phyloP scores from a whole-genome alignment of 2,113 vertebrate genomes.

The Zosterops japonicus region DNA sequence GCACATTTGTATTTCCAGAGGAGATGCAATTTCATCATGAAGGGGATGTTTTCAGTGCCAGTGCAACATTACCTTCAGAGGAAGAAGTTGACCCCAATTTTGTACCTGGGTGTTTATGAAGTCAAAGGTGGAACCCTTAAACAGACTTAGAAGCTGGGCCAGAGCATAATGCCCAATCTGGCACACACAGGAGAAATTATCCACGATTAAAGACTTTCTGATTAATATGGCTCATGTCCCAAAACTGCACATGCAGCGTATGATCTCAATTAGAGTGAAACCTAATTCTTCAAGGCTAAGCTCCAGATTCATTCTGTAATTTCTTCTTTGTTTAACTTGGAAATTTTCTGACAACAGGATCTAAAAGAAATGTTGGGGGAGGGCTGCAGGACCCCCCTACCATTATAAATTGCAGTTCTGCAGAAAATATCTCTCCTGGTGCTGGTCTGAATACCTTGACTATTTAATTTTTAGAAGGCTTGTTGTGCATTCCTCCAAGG shows the following conservation, averaged over 20 bases:
- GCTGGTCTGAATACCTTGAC: slow-evolving; percentile 41
- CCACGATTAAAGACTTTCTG: slow-evolving; percentile 84
- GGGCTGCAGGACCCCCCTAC: not conserved
- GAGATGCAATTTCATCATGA: slow-evolving; percentile 83
- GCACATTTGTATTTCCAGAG: slow-evolving; percentile 72
- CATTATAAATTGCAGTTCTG: slow-evolving; percentile 64
- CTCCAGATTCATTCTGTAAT: slow-evolving; percentile 78
- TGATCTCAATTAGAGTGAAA: slow-evolving; percentile 91
- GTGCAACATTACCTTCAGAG: slow-evolving; percentile 51
- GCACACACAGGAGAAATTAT: slow-evolving; percentile 78
- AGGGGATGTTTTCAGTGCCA: slow-evolving; percentile 61
- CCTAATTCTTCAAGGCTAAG: slow-evolving; percentile 81
- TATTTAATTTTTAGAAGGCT: slow-evolving; percentile 43
- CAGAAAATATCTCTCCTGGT: slow-evolving; percentile 56
- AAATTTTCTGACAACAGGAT: slow-evolving; percentile 78
- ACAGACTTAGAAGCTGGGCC: slow-evolving; percentile 73
- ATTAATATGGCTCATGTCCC: slow-evolving; percentile 84
- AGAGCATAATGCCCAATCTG: slow-evolving; percentile 69
- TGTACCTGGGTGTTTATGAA: slow-evolving; percentile 81
- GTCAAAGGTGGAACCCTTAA: slow-evolving; percentile 83
- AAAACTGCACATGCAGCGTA: slow-evolving; percentile 83
- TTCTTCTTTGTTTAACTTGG: slow-evolving; percentile 85
- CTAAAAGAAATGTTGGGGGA: slow-evolving; percentile 33
- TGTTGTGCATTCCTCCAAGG: slow-evolving; percentile 41
- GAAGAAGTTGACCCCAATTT: slow-evolving; percentile 78